These are phyloP conservation scores for Mesoclemmys tuberculata DNA, from an alignment of 2,113 vertebrate genomes.

Conservation along the genomic window DNA sequence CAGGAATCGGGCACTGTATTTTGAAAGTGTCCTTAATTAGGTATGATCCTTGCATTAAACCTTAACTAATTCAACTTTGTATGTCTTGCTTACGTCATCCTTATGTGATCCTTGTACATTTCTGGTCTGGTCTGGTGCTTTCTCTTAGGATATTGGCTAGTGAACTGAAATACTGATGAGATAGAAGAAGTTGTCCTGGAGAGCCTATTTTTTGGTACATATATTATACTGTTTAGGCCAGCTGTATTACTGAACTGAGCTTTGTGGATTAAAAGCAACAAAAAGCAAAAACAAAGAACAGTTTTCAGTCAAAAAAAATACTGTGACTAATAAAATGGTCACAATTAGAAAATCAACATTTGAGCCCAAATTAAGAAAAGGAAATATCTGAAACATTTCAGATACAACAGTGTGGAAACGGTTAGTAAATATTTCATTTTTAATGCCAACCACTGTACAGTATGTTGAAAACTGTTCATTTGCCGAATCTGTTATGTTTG, in stretches of 20 bases:
- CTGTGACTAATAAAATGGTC: background rate
- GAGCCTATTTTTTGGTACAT: constrained; percentile 8
- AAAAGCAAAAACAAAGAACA: background rate
- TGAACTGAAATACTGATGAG: background rate
- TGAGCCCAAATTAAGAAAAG: background rate
- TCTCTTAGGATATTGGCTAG: background rate
- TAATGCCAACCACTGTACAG: too few relatives aligned
- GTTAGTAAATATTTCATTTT: background rate
- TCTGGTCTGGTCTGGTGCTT: constrained; percentile 27
- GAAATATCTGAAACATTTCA: background rate
- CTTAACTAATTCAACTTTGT: background rate
- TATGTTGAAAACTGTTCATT: background rate
- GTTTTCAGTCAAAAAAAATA: background rate
- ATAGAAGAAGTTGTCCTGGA: constrained; percentile 20
- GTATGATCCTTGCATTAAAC: background rate
- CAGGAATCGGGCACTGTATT: background rate
- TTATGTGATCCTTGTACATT: background rate
- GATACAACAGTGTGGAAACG: background rate
- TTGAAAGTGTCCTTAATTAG: background rate
- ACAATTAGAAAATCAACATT: background rate
- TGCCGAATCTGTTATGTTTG: background rate
- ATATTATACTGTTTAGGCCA: constrained; percentile 34
- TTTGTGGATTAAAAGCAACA: constrained; percentile 45
- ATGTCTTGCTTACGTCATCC: background rate
- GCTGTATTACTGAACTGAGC: constrained; percentile 31